Base-by-base conservation (phyloP, 2,888 invertebrate genomes). In the Alentia gelatinosa region DNA sequence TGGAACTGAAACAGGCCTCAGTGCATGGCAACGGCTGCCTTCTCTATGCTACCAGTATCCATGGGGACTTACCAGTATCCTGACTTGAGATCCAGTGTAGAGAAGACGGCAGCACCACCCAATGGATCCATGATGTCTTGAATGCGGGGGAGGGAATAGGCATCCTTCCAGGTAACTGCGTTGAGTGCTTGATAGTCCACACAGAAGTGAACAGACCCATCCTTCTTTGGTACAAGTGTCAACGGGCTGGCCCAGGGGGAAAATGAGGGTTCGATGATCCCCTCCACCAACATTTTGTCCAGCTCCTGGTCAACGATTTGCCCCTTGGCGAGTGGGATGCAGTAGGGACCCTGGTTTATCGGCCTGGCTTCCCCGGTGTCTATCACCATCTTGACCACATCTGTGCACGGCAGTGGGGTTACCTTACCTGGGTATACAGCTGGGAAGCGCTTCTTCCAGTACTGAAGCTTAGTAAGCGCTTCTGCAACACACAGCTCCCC, bases 51-150 rank as follows among this genome's bases (percentile, higher is more conserved):
- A 83, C 91, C 90, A 4, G 56, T 39, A 33, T 47, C 5, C 23
- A 93, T 42, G 15, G 89, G 88, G 26, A 93, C 91, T 79, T 93
- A 93, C 91, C 92, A 93, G 89, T 91, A 93, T 7, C 93, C 93
- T 12, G 91, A 90, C n/a, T 89, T 90, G 1, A 92, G 90, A 86
- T 94, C 93, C 4, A 93, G 91, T 37, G 92, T 92, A 0, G 91
- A 90, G 89, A 93, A 93, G 37, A 91, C 39, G 0, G 0, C 47
- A 68, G 88, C 92, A 23, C 89, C 91, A 23, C 39, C 89, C 1
- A 93, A 42, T 26, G 91, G 39, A 26, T 84, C 91, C 1, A 93
- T 91, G 12, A 90, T 91, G 56, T 93, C 92, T 1, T 92, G 91
- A 15, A 91, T 91, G 15, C 19, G 50, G 4, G 92, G 91, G 5